Percentiles rank a stretch among this genome's conserved stretches.
These are phyloP conservation scores for Synergus japonicus DNA, from an alignment of 2,888 invertebrate species.

Conservation along the genomic window DNA sequence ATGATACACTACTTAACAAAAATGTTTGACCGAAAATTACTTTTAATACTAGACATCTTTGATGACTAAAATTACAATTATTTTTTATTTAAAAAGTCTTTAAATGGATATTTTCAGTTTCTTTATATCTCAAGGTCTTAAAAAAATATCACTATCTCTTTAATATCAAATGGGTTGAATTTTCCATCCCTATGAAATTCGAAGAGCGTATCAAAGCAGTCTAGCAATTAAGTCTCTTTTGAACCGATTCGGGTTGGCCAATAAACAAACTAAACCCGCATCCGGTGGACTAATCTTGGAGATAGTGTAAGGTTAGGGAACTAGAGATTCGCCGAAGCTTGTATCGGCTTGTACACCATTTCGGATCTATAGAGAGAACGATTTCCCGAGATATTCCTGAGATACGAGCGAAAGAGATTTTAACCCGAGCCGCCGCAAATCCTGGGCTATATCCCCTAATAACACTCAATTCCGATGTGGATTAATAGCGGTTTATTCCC, in stretches of 20 bases:
- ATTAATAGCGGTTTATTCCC: constrained; percentile 77
- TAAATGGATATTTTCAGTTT: too few species aligned
- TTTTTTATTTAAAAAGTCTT: too few species aligned
- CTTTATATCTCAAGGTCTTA: background rate
- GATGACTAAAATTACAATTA: too few species aligned
- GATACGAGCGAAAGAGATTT: constrained; percentile 73
- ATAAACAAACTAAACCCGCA: constrained; percentile 70
- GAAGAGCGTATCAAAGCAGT: constrained; percentile 38
- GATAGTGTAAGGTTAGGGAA: constrained; percentile 58
- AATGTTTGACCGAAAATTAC: too few species aligned
- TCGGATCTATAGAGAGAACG: constrained; percentile 57
- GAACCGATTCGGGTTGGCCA: constrained; percentile 43
- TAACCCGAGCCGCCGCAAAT: constrained; percentile 75
- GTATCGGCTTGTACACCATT: constrained; percentile 32
- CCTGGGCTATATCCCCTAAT: constrained; percentile 75
- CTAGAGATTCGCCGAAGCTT: constrained; percentile 4
- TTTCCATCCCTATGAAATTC: background rate
- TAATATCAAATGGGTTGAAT: background rate
- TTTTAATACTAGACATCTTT: too few species aligned
- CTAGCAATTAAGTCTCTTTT: constrained; percentile 45
- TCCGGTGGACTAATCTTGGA: constrained; percentile 71
- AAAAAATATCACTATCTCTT: background rate
- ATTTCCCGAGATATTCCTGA: constrained; percentile 71
- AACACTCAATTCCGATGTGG: constrained; percentile 77
- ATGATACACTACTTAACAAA: too few species aligned